A percentile compares a stretch with the other conserved stretches of the same genome.
Conservation (phyloP, 2,797 vertebrate species). For the Sylvilagus floridanus region DNA sequence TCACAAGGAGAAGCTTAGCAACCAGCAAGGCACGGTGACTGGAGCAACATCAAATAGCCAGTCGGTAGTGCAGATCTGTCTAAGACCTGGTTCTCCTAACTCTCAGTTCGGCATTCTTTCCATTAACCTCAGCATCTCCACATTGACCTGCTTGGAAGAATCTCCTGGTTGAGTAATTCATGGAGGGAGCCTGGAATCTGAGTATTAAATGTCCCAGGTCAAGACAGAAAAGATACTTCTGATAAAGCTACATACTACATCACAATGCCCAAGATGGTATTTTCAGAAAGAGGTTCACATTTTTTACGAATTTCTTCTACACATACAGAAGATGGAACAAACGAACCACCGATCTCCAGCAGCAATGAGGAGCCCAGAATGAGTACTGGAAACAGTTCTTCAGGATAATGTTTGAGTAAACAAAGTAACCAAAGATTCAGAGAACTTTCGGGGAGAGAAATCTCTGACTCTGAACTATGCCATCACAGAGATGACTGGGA, state of each 20-base stretch:
- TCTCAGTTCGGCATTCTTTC: neutral
- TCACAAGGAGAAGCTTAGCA: conserved; percentile 20
- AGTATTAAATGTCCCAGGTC: conserved; percentile 6
- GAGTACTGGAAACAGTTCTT: neutral
- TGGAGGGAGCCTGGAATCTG: neutral
- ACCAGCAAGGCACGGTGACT: neutral
- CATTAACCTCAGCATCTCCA: neutral
- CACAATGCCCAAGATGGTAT: neutral
- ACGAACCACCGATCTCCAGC: neutral
- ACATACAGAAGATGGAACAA: neutral
- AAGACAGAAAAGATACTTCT: neutral
- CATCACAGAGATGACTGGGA: neutral
- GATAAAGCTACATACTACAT: neutral
- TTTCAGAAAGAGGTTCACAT: neutral
- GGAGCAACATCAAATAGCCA: neutral
- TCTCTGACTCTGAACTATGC: neutral
- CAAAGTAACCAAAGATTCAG: neutral
- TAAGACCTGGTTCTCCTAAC: neutral
- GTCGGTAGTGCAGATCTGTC: neutral
- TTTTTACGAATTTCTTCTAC: neutral
- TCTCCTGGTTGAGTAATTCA: conserved; percentile 4
- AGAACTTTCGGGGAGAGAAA: neutral
- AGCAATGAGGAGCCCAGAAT: neutral
- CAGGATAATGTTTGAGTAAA: neutral
- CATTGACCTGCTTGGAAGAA: neutral